Evolutionary conservation across 2,113 vertebrate species (phyloP).

Genomic region (Erpornis zantholeuca): DNA sequence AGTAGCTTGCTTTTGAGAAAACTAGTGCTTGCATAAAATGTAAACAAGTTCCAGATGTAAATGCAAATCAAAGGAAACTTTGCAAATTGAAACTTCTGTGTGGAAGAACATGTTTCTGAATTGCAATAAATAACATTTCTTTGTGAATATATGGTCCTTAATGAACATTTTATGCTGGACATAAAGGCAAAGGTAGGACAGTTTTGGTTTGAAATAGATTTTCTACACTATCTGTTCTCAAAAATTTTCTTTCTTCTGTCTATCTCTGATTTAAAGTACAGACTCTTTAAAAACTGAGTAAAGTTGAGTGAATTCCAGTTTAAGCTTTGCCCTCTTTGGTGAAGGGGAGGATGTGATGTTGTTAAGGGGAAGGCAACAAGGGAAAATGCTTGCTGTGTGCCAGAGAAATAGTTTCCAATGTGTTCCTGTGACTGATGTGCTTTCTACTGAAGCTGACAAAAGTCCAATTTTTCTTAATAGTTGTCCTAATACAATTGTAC

Average conservation of each 20-base stretch:
- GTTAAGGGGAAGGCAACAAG: neutral
- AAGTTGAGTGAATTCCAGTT: neutral
- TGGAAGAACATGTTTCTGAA: neutral
- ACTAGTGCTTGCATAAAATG: neutral
- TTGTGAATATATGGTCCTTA: neutral
- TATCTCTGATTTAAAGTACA: neutral
- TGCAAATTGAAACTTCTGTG: neutral
- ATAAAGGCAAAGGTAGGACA: neutral
- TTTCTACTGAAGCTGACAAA: neutral
- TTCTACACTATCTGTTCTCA: neutral
- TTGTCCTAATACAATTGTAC: neutral
- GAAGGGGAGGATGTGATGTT: neutral
- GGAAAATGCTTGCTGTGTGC: neutral
- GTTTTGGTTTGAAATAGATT: neutral
- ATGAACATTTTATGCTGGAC: neutral
- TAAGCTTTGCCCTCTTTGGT: neutral
- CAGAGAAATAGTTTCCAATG: neutral
- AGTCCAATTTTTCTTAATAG: neutral
- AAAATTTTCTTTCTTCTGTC: neutral
- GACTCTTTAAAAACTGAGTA: neutral
- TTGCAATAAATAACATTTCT: neutral
- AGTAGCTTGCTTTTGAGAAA: neutral
- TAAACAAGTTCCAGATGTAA: neutral
- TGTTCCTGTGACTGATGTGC: neutral
- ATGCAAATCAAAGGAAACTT: neutral